Percentiles rank a stretch among this genome's conserved stretches.
Evolutionary conservation across 2,888 invertebrate genomes (phyloP).

Genomic region (Thera obeliscata): DNA sequence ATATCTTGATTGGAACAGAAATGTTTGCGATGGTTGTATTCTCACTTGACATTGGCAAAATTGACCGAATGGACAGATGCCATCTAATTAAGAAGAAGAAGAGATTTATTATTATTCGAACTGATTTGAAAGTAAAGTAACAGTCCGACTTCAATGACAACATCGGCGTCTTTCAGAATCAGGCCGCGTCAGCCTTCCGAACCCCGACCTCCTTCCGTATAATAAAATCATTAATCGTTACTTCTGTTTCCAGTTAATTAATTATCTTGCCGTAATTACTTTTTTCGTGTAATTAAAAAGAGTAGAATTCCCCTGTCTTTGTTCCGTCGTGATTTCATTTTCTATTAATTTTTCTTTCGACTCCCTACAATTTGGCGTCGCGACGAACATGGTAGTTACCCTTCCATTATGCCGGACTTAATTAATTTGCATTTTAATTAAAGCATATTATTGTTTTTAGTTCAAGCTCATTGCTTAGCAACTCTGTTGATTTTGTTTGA

Average conservation of each 20-base stretch:
- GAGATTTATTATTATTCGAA: background rate
- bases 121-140: background rate
- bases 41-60: no score
- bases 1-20: no score
- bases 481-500: constrained; percentile 53
- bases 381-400: constrained; percentile 79
- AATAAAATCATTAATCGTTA: constrained; percentile 85
- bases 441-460: constrained; percentile 75
- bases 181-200: constrained; percentile 37
- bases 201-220: constrained; percentile 79
- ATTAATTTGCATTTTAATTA: constrained; percentile 83
- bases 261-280: constrained; percentile 85
- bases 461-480: constrained; percentile 51
- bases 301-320: constrained; percentile 84
- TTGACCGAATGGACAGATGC: no score
- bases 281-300: constrained; percentile 85
- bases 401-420: constrained; percentile 81
- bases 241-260: constrained; percentile 85
- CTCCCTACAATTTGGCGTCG: constrained; percentile 86
- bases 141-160: constrained; percentile 1
- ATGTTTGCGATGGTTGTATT: no score
- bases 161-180: constrained; percentile 28
- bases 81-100: no score
- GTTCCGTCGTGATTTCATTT: constrained; percentile 84
- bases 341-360: constrained; percentile 84